A percentile compares a stretch with the other conserved stretches of the same genome.
Conservation (phyloP, 2,888 invertebrate genomes). For the Eupithecia insigniata region DNA sequence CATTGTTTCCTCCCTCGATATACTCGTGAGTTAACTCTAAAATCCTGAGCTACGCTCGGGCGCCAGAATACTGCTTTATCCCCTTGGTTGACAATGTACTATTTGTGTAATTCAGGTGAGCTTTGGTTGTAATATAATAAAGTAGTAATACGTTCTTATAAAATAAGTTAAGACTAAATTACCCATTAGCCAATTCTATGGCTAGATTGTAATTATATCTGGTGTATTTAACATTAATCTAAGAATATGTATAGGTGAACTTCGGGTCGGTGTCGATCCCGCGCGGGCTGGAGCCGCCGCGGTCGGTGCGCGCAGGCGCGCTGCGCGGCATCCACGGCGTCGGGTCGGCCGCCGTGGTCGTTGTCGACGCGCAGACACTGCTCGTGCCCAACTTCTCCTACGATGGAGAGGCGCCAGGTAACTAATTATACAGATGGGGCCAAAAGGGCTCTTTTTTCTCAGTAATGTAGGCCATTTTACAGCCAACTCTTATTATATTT, state of each 20-base stretch:
- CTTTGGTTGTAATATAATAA: too few relatives aligned
- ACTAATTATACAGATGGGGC: too few relatives aligned
- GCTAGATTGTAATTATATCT: too few relatives aligned
- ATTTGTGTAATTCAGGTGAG: too few relatives aligned
- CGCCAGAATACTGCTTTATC: background rate
- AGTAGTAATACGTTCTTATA: too few relatives aligned
- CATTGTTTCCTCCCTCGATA: too few relatives aligned
- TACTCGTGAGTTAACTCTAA: background rate
- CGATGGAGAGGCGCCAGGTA: slow-evolving; percentile 96
- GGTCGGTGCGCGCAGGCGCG: slow-evolving; percentile 91
- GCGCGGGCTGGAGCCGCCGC: slow-evolving; percentile 90
- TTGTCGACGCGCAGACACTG: slow-evolving; percentile 96
- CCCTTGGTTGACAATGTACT: background rate
- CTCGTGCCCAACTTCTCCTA: slow-evolving; percentile 95
- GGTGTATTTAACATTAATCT: too few relatives aligned
- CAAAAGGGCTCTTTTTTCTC: too few relatives aligned
- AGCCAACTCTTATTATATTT: too few relatives aligned
- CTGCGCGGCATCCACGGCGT: slow-evolving; percentile 93
- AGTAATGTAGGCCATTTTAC: too few relatives aligned
- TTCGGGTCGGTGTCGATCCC: slow-evolving; percentile 95
- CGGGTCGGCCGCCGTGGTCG: slow-evolving; percentile 92
- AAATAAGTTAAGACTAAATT: too few relatives aligned
- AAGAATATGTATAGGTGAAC: slow-evolving; percentile 90
- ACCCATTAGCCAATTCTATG: too few relatives aligned
- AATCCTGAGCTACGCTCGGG: background rate